phyloP scores from a whole-genome alignment of 2,888 invertebrate genomes.

The Palloptera scutellata region DNA sequence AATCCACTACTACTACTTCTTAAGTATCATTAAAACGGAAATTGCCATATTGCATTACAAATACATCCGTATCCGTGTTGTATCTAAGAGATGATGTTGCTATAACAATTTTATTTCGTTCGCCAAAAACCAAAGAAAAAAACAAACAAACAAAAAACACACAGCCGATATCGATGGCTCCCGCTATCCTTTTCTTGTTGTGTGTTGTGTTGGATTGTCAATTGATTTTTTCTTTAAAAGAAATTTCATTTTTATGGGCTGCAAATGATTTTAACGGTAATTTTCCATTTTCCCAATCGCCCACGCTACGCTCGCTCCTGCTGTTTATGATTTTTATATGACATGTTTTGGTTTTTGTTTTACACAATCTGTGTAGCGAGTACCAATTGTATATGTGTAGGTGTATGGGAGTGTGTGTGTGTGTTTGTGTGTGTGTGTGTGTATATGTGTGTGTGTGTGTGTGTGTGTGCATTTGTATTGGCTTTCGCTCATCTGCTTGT shows the following conservation, averaged over 20 bases:
- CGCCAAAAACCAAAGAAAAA: background rate
- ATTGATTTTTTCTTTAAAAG: too few relatives aligned
- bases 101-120: constrained; percentile 9
- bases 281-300: background rate
- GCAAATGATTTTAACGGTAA: constrained; percentile 5
- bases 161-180: background rate
- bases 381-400: background rate
- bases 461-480: background rate
- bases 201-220: background rate
- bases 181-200: background rate
- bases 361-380: background rate
- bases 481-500: background rate
- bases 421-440: background rate
- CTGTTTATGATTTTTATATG: constrained; percentile 3
- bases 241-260: background rate
- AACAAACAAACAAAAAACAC: background rate
- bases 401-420: background rate
- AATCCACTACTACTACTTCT: background rate
- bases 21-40: constrained; percentile 33
- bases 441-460: background rate
- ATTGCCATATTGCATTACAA: constrained; percentile 37
- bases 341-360: background rate
- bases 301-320: background rate
- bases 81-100: background rate
- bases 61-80: constrained; percentile 28